Conservation (phyloP, 2,113 vertebrate species). For the Psettodes erumei region DNA sequence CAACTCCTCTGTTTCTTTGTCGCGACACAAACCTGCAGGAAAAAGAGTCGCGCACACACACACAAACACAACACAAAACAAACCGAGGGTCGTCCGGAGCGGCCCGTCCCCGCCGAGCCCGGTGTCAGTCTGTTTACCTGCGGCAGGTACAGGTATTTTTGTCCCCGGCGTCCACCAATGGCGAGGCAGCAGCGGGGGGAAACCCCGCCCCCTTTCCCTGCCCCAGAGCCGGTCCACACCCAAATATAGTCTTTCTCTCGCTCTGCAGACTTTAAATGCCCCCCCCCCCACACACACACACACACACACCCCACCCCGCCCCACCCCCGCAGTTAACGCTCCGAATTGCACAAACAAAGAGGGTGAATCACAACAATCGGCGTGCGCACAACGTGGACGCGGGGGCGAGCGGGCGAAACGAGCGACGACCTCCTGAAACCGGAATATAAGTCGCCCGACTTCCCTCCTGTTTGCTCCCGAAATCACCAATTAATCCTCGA, state of each 20-base stretch:
- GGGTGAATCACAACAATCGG: constrained; percentile 11
- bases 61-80: not conserved
- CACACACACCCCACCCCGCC: too few species aligned
- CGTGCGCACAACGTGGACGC: constrained; percentile 2
- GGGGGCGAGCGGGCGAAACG: too few species aligned
- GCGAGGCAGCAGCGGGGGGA: constrained; percentile 41
- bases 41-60: not conserved
- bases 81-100: constrained; percentile 10
- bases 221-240: constrained; percentile 67
- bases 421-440: too few species aligned
- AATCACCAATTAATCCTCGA: not conserved
- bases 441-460: too few species aligned
- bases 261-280: constrained; percentile 19
- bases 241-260: constrained; percentile 51
- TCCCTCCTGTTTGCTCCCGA: not conserved
- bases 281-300: too few species aligned
- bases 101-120: constrained; percentile 37
- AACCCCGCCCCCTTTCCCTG: constrained; percentile 54
- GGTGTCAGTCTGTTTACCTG: constrained; percentile 80
- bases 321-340: constrained; percentile 35
- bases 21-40: constrained; percentile 53
- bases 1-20: not conserved
- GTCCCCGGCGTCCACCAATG: constrained; percentile 78
- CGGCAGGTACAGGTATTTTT: constrained; percentile 80
- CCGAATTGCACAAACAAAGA: constrained; percentile 29